Evolutionary conservation across 37 sponge, comb jelly and placozoan genomes (phyloP), one percentile per base, ranked within the genome.

Genomic region (Cladorhizidae sp.): DNA sequence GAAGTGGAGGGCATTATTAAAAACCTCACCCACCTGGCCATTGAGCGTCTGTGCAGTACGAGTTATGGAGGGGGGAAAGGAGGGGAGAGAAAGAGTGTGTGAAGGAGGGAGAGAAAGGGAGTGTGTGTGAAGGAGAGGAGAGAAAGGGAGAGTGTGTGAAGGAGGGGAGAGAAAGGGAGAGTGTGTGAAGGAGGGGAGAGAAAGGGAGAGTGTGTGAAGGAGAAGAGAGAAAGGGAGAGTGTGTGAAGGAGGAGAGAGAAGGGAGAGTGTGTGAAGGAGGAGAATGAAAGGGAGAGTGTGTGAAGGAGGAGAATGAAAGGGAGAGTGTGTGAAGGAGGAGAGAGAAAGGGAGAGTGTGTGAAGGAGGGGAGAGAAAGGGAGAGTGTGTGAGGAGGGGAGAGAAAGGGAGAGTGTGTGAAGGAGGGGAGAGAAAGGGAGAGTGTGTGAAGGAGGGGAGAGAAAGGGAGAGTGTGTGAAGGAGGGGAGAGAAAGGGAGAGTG

Each of bases 31-130:
- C 36, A 74, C 74, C 25, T 55, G 3, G 5, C 74, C 74, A 55
- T 74, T 74, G 57, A 74, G 32, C 1, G 74, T 74, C 74, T 74
- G 57, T 15, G 41, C 23, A 72, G 12, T 43, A 21, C n/a, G n/a
- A n/a, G n/a, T n/a, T n/a, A n/a, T n/a, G n/a, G n/a, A n/a, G n/a
- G n/a, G n/a, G n/a, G n/a, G n/a, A n/a, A n/a, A n/a, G n/a, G n/a
- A 51, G 54, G 32, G 2, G 70, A n/a, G 77, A 38, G 62, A 43
- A 36, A 38, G 39, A 37, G 62, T 3, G 62, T 1, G 77, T 6
- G 59, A 33, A 39, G n/a, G 62, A 15, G 39, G 59, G 62, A 12
- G 39, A 37, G 77, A 5, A 58, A 25, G 62, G 23, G 39, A 33
- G 59, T 17, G 7, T 14, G 62, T 9, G 22, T 6, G 12, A 18